Evolutionary conservation across 2,797 vertebrate genomes (phyloP).

Genomic region (Hipposideros larvatus): DNA sequence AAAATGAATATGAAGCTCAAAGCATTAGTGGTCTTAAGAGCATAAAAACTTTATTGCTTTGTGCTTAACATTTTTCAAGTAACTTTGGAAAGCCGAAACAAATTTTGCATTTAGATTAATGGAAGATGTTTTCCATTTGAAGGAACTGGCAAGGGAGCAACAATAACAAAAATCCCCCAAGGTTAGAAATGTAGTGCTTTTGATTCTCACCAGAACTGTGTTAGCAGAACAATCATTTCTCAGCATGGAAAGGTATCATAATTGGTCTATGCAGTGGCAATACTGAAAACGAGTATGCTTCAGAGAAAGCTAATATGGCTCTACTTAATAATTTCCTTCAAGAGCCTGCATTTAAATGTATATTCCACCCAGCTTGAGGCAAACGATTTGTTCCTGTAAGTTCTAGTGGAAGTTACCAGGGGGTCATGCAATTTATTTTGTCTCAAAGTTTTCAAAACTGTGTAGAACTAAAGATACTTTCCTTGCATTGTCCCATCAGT

Average conservation of each 20-base stretch:
- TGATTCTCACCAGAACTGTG: slow-evolving; percentile 89
- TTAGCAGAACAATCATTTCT: slow-evolving; percentile 92
- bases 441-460: slow-evolving; percentile 88
- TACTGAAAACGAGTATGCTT: slow-evolving; percentile 90
- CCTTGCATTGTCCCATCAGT: slow-evolving; percentile 85
- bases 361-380: slow-evolving; percentile 91
- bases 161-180: slow-evolving; percentile 91
- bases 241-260: slow-evolving; percentile 91
- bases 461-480: slow-evolving; percentile 84
- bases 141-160: slow-evolving; percentile 89
- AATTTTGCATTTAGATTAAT: slow-evolving; percentile 94
- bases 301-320: slow-evolving; percentile 91
- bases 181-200: slow-evolving; percentile 91
- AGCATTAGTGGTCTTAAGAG: slow-evolving; percentile 92
- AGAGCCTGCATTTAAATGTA: slow-evolving; percentile 90
- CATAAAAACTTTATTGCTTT: slow-evolving; percentile 93
- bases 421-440: slow-evolving; percentile 89
- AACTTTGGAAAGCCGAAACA: slow-evolving; percentile 90
- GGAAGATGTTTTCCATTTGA: slow-evolving; percentile 91
- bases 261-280: slow-evolving; percentile 91
- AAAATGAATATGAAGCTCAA: slow-evolving; percentile 92
- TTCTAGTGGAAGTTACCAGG: slow-evolving; percentile 89
- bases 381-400: slow-evolving; percentile 90
- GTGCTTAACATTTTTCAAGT: slow-evolving; percentile 92
- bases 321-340: slow-evolving; percentile 93